Evolutionary conservation across 2,797 vertebrate genomes (phyloP), one percentile per base, ranked within the genome.

Genomic region (Tenualosa thibaudeaui): DNA sequence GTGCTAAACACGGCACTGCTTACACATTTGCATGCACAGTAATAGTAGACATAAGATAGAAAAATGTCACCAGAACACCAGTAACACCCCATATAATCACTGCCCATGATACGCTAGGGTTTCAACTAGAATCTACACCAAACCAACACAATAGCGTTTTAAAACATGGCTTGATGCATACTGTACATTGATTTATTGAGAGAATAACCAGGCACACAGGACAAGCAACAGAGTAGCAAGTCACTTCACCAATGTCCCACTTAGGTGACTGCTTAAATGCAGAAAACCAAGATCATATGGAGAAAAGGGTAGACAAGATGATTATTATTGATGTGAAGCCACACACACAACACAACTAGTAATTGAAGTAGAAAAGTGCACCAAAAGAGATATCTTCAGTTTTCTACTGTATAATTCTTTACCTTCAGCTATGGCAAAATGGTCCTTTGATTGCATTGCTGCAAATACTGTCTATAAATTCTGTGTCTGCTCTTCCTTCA

Each of bases 101-200:
- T 75, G 62, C 62, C 62, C 24, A 75, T 43, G 31, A 40, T 75
- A 75, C 19, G 37, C 68, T 43, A 75, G 31, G 68, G 31, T 75
- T 43, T 75, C 5, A 75, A 75, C 56, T 6, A 43, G 13, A 4
- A 43, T 75, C 31, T 43, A 75, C 31, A 43, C 31, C 40, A 19
- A 43, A 40, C 37, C 37, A 75, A 75, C 68, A 65, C 62, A 75
- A 43, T 6, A 75, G 68, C 17, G 46, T 49, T 49, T 49, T 49
- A 75, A 75, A 13, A 40, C 37, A 19, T 75, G 68, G 40, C 22
- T 75, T 75, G 68, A 43, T 75, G 68, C 26, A 37, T 68, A 75
- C 68, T 1, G 68, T 75, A 75, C 68, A 75, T 37, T 75, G 37
- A 75, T 75, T 75, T 75, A 75, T 75, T 75, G 68, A 43, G 31